Evolutionary conservation across 2,888 invertebrate genomes (phyloP).

Genomic region (Catonia carolina): DNA sequence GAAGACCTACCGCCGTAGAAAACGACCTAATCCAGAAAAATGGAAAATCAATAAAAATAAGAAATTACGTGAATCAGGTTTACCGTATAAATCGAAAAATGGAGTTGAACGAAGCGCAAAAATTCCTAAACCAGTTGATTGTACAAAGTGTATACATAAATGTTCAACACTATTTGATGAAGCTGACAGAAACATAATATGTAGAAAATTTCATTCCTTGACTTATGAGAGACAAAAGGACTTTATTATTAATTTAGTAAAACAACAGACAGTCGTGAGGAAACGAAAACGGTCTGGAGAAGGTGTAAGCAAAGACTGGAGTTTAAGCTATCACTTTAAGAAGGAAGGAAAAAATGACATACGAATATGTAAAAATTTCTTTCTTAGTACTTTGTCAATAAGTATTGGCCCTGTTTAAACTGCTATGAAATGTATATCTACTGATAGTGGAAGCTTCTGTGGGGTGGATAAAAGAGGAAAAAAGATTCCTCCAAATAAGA

Average conservation of each 20-base stretch:
- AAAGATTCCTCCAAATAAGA: constrained; percentile 17
- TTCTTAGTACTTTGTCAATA: too few relatives aligned
- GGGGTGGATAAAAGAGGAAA: constrained; percentile 11
- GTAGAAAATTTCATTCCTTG: constrained; percentile 6
- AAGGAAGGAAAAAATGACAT: constrained; percentile 11
- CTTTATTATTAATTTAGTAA: constrained; percentile 6
- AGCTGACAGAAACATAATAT: constrained; percentile 8
- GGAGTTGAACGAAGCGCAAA: constrained; percentile 3
- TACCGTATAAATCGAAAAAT: constrained; percentile 9
- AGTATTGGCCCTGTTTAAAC: constrained; percentile 17
- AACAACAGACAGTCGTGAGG: constrained; percentile 1
- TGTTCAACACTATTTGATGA: constrained; percentile 3
- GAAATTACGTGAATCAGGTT: too few relatives aligned
- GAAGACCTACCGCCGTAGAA: too few relatives aligned
- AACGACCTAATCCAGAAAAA: too few relatives aligned
- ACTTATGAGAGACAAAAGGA: constrained; percentile 11
- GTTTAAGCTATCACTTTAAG: constrained; percentile 3
- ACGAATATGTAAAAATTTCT: constrained; percentile 16
- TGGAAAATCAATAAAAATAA: too few relatives aligned
- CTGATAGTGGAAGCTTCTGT: constrained; percentile 1
- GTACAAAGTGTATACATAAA: background rate
- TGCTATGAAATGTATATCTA: constrained; percentile 1
- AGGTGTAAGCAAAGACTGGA: constrained; percentile 7
- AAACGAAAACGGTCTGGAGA: constrained; percentile 12
- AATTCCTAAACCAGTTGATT: constrained; percentile 5